phyloP scores from a whole-genome alignment of 2,888 invertebrate genomes.

The Noctuana brunneofusca region DNA sequence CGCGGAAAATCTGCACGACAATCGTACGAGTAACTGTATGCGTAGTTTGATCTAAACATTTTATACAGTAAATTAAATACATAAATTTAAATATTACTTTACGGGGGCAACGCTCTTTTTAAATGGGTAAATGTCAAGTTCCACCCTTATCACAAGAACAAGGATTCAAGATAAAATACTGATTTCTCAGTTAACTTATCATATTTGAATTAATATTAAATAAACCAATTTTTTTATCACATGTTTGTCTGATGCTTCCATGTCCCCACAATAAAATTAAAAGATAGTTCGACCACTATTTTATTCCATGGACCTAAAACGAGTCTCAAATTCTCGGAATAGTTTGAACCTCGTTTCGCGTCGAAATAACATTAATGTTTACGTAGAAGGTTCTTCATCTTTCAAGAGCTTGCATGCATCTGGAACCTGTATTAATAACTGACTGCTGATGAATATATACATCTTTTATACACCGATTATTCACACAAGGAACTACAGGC shows the following conservation, averaged over 20 bases:
- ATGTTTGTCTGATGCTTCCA: constrained; percentile 1
- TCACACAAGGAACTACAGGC: no score
- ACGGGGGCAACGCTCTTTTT: not conserved
- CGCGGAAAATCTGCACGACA: constrained; percentile 7
- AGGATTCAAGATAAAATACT: not conserved
- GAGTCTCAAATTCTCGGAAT: constrained; percentile 22
- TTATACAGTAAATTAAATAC: not conserved
- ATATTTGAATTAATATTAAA: not conserved
- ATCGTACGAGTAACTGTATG: not conserved
- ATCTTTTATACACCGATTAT: no score
- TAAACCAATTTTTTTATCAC: not conserved
- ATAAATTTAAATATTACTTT: not conserved
- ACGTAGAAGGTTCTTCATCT: constrained; percentile 41
- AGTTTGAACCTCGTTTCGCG: constrained; percentile 18
- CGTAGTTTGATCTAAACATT: not conserved
- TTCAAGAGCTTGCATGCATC: constrained; percentile 44
- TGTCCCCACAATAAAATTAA: constrained; percentile 13
- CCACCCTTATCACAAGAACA: not conserved
- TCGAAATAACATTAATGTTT: constrained; percentile 36
- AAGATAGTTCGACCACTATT: constrained; percentile 14
- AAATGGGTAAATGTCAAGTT: not conserved
- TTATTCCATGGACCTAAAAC: constrained; percentile 22
- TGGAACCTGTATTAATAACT: constrained; percentile 44
- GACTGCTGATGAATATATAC: constrained; percentile 33
- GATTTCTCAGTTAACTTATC: no score